Conservation (phyloP, 2,797 vertebrate genomes). For the Moxostoma hubbsi region DNA sequence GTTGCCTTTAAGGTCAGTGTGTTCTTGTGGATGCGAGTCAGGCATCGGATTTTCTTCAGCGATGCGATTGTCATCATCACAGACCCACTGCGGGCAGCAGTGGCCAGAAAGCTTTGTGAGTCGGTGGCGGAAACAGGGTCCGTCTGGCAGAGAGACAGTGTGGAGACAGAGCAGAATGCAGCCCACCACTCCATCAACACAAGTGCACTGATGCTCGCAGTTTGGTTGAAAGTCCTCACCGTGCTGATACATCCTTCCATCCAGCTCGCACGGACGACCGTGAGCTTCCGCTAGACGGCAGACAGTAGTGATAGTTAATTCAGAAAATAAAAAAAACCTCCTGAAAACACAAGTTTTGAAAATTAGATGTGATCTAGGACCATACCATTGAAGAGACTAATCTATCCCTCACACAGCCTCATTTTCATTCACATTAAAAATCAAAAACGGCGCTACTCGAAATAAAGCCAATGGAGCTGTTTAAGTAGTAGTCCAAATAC, state of each 20-base stretch:
- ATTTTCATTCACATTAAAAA: too few relatives aligned
- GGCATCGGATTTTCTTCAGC: slow-evolving; percentile 41
- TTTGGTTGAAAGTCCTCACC: slow-evolving; percentile 68
- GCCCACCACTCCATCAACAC: slow-evolving; percentile 70
- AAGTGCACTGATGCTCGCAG: slow-evolving; percentile 69
- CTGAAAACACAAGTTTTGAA: too few relatives aligned
- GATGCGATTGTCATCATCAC: slow-evolving; percentile 64
- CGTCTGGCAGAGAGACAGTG: slow-evolving; percentile 56
- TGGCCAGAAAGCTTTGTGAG: slow-evolving; percentile 55
- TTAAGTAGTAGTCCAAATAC: too few relatives aligned
- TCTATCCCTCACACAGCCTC: too few relatives aligned
- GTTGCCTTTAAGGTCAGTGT: slow-evolving; percentile 51
- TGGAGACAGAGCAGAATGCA: slow-evolving; percentile 68
- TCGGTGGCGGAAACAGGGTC: slow-evolving; percentile 60
- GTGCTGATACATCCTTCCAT: slow-evolving; percentile 68
- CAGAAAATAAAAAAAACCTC: too few relatives aligned
- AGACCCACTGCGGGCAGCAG: slow-evolving; percentile 65
- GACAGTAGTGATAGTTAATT: neutral
- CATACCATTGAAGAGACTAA: too few relatives aligned
- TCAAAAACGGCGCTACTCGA: too few relatives aligned
- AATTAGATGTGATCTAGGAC: too few relatives aligned
- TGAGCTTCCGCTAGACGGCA: slow-evolving; percentile 60
- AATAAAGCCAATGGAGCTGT: too few relatives aligned
- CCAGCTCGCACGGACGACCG: slow-evolving; percentile 67
- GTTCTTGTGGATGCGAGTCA: neutral